These are phyloP conservation scores for Fissipunctia ypsillon DNA, from an alignment of 2,888 invertebrate genomes.

Conservation along the genomic window DNA sequence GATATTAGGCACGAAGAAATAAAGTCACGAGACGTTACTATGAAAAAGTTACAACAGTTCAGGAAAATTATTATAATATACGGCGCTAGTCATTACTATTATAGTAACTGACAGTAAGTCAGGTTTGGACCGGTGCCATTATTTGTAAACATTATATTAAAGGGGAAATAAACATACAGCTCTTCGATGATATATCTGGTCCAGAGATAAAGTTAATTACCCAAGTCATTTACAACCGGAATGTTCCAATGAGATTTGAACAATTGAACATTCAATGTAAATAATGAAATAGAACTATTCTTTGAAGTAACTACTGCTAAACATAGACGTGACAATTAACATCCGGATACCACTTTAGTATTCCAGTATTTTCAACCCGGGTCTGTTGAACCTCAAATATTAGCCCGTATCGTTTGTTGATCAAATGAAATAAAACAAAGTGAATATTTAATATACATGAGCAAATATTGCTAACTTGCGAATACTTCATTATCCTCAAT, in stretches of 20 bases:
- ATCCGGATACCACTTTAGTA: constrained; percentile 1
- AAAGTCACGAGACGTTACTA: background rate
- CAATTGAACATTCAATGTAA: background rate
- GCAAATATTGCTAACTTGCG: constrained; percentile 22
- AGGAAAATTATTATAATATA: constrained; percentile 25
- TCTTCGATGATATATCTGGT: constrained; percentile 9
- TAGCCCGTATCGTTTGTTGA: constrained; percentile 20
- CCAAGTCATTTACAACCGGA: constrained; percentile 12
- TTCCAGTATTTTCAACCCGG: background rate
- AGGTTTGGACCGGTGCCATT: constrained; percentile 35
- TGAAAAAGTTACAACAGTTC: constrained; percentile 1
- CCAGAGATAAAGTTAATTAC: constrained; percentile 26
- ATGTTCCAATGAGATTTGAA: constrained; percentile 15
- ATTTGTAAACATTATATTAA: constrained; percentile 33
- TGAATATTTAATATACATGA: constrained; percentile 28
- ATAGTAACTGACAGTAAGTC: background rate
- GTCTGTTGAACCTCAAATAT: constrained; percentile 29
- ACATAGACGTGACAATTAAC: background rate
- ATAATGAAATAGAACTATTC: background rate
- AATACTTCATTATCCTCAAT: constrained; percentile 5
- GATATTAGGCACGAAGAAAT: constrained; percentile 8
- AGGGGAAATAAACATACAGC: constrained; percentile 24
- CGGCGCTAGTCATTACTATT: constrained; percentile 12
- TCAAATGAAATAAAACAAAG: constrained; percentile 36
- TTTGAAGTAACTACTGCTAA: constrained; percentile 14